Base-by-base conservation (phyloP, 2,888 invertebrate species). In the Andrena bucephala region DNA sequence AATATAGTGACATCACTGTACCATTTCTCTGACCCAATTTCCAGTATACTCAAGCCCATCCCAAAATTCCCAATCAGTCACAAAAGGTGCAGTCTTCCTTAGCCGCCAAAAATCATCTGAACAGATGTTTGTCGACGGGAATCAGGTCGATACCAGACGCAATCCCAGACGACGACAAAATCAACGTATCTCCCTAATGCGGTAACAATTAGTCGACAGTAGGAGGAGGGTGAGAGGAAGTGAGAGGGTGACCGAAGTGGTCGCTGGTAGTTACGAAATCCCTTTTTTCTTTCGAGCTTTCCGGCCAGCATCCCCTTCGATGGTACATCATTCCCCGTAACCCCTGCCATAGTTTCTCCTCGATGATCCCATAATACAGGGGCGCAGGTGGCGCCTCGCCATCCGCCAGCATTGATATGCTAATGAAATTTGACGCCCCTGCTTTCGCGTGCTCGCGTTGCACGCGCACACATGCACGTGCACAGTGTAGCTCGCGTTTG, bases 351-450 rank as follows among this genome's bases (percentile, higher is more conserved):
- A 16, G 69, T 24, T 77, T 83, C 73, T 57, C 20, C 87, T 75
- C 89, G 86, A 90, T 93, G 93, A 93, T 93, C 93, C 93, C 90
- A 90, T 93, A 92, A 93, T 92, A 89, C 91, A 71, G 79, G 91
- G 93, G 87, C 93, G 92, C 93, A 93, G 93, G 93, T 93, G 93
- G 93, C 92, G 92, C 92, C 91, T 90, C 90, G 90, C 93, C 93
- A 93, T 93, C 92, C 93, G 89, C 93, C 93, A 93, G 92, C 93
- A 94, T 94, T 94, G 94, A 94, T 94, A 94, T 94, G 94, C 93
- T 94, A 94, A 94, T 94, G 94, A 94, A 94, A 94, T 94, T 94
- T 94, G 94, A 93, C 92, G 92, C 94, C 92, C 93, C 92, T 91
- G 91, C 92, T 89, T 84, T 83, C 73, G 75, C 83, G 71, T 75